Evolutionary conservation across 1,140 invertebrate genomes (phyloP).

Genomic region (Sycophila sp.): DNA sequence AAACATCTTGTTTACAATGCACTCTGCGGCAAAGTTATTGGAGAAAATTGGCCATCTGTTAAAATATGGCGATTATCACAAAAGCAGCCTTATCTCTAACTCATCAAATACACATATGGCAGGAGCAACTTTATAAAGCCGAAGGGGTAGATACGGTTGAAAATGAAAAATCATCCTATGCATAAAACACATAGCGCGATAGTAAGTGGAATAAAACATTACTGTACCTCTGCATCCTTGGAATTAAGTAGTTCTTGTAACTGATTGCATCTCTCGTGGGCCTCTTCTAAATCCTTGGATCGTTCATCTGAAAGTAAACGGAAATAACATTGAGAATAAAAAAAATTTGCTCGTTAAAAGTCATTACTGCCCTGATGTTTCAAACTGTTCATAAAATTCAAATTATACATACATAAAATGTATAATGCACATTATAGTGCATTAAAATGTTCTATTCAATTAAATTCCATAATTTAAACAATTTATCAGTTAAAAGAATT

Average conservation of each 20-base stretch:
- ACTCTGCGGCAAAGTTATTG: constrained; percentile 58
- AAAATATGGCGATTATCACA: constrained; percentile 52
- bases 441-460: too few species aligned
- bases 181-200: background rate
- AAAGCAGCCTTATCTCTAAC: constrained; percentile 41
- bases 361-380: too few species aligned
- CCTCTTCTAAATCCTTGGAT: constrained; percentile 62
- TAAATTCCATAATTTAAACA: too few species aligned
- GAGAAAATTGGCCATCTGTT: constrained; percentile 61
- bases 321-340: too few species aligned
- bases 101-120: constrained; percentile 45
- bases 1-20: constrained; percentile 54
- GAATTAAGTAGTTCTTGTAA: constrained; percentile 70
- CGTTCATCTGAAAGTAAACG: constrained; percentile 53
- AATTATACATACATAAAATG: too few species aligned
- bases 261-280: constrained; percentile 68
- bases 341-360: too few species aligned
- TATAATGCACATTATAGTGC: too few species aligned
- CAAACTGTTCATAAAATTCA: too few species aligned
- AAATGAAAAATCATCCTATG: background rate
- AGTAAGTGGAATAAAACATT: constrained; percentile 23
- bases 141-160: background rate
- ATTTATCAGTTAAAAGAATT: too few species aligned
- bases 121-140: constrained; percentile 19
- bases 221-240: constrained; percentile 72